Evolutionary conservation across 2,888 invertebrate genomes (phyloP), one percentile per base, ranked within the genome.

Genomic region (Tenthredo scrophulariae): DNA sequence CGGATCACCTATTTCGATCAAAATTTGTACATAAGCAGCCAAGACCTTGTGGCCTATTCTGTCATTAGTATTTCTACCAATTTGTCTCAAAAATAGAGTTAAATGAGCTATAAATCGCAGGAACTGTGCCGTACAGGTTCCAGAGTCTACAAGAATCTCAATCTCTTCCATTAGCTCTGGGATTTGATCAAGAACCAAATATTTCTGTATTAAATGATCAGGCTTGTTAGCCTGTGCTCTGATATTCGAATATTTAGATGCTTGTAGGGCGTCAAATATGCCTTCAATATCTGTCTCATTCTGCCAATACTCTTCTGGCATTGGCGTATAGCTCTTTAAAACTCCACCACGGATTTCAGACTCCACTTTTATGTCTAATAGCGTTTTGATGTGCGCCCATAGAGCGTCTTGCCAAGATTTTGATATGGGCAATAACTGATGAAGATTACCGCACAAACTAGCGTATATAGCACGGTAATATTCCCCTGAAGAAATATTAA

Each of bases 391-490:
- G 92, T 98, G 96, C 0, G 98, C 97, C 99, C 99, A 99, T 40
- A 99, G 94, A 86, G 97, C 94, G 93, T 99, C 99, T 90, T 97
- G 96, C 98, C 98, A 99, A 40, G 96, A 96, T n/a, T 94, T 94
- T 86, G 97, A 97, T 15, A 97, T 96, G 0, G 96, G 95, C 62
- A 98, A 93, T n/a, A 98, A 92, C 7, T 97, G 96, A 46, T 95
- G 94, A 65, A 98, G 93, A 92, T 98, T 96, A 0, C 99, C 99
- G 93, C 98, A 97, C 77, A 98, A 95, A 79, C 93, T 93, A 0
- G 93, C 93, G 46, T 92, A 93, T 84, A 92, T 90, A 0, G 92
- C 92, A 7, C 93, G 92, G 86, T 93, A 93, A 85, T 89, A 92
- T 86, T 90, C 89, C 77, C 93, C 93, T 92, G 40, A 40, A 84